Evolutionary conservation across 2,888 invertebrate genomes (phyloP), one percentile per base, ranked within the genome.

Genomic region (Melinopterus prodromus): DNA sequence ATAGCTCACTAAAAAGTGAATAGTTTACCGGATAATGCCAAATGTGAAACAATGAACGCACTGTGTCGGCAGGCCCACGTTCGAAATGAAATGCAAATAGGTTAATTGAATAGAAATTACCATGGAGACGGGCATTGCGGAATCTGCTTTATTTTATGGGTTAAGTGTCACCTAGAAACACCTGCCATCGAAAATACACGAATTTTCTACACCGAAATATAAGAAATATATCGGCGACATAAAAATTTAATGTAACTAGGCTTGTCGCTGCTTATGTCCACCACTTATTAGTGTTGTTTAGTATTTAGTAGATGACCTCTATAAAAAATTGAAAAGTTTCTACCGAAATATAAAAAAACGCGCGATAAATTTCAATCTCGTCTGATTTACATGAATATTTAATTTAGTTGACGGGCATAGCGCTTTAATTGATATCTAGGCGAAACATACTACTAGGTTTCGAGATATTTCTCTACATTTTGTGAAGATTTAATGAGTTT

Each of bases 181-280:
- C 53, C 53, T 53, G 53, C 53, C 3, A 53, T 7, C 53, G 53
- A 53, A 53, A 53, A 53, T 53, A 53, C 12, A 53, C 53, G 5
- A 1, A 53, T 53, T 53, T 53, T 53, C 53, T 53, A 53, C 7
- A 53, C 53, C 53, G 53, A 53, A 53, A 53, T 9, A 53, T 53
- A 12, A 53, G 53, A 53, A 53, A 53, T 53, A 53, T 53, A 53
- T 53, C 53, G 53, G 53, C 5, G 53, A 53, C 53, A 53, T 53
- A 53, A 53, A 53, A 53, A 53, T 53, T 53, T 53, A 53, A 53
- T 53, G 53, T 53, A 53, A 53, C 53, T 53, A 53, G 53, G 53
- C 53, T 53, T 53, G 53, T 26, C 26, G 26, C 26, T 26, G 26
- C 2, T 26, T 26, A 26, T 26, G 26, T 53, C 53, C 53, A 53